Percentiles rank a stretch among this genome's conserved stretches.
phyloP scores from a whole-genome alignment of 2,113 vertebrate genomes.

The Tapirus terrestris region DNA sequence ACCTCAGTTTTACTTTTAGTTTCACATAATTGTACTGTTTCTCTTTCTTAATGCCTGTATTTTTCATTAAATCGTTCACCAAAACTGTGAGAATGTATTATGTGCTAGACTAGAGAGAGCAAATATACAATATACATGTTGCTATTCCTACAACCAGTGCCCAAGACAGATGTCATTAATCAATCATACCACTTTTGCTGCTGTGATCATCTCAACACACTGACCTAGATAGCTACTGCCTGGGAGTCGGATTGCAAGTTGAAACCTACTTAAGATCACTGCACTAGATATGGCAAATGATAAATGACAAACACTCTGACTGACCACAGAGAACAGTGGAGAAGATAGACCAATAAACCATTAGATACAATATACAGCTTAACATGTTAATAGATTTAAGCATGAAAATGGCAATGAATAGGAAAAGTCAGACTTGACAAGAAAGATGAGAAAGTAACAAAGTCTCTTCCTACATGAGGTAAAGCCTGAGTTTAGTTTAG shows the following conservation, averaged over 20 bases:
- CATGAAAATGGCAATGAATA: background rate
- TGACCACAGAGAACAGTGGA: background rate
- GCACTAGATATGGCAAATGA: background rate
- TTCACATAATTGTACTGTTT: background rate
- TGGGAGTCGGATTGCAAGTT: background rate
- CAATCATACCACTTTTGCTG: background rate
- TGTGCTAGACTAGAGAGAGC: background rate
- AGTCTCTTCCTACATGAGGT: background rate
- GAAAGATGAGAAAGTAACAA: background rate
- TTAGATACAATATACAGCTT: background rate
- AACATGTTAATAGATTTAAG: background rate
- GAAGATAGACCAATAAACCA: background rate
- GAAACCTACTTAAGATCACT: background rate
- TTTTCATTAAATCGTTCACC: background rate
- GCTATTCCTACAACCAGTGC: background rate
- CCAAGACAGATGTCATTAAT: background rate
- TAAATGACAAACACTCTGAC: background rate
- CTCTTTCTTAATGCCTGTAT: background rate
- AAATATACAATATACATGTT: background rate
- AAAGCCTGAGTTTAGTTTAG: background rate
- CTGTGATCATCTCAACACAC: background rate
- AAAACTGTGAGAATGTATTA: background rate
- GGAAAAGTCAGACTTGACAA: background rate
- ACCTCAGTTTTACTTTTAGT: constrained; percentile 10
- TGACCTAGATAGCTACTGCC: background rate